These are phyloP conservation scores for Drosophila atripex DNA, from an alignment of 2,888 invertebrate species.

Conservation along the genomic window DNA sequence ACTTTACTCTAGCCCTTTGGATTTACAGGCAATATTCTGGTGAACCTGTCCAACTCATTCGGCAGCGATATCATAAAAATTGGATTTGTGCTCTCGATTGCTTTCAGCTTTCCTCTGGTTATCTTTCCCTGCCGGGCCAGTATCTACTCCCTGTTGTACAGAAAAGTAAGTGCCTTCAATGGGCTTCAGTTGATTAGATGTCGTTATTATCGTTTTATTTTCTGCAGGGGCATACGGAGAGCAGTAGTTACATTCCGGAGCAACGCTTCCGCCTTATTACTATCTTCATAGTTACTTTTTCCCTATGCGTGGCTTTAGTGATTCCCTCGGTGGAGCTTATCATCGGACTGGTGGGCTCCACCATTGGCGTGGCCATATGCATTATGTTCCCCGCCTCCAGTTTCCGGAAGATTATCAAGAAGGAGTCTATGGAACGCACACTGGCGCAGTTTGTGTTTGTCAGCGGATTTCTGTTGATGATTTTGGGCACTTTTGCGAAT, in stretches of 20 bases:
- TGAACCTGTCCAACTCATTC: slow-evolving; percentile 92
- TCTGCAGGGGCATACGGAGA: slow-evolving; percentile 88
- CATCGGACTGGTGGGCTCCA: slow-evolving; percentile 96
- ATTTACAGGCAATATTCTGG: slow-evolving; percentile 91
- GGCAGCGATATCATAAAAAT: slow-evolving; percentile 95
- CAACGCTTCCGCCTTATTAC: slow-evolving; percentile 93
- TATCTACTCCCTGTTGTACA: slow-evolving; percentile 94
- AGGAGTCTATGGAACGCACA: slow-evolving; percentile 91
- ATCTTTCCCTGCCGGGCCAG: slow-evolving; percentile 98
- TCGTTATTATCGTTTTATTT: neutral
- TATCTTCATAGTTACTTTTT: slow-evolving; percentile 89
- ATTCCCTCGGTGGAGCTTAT: slow-evolving; percentile 98
- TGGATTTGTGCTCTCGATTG: slow-evolving; percentile 96
- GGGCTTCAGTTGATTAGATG: neutral
- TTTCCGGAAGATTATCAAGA: slow-evolving; percentile 92
- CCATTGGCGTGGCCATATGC: slow-evolving; percentile 96
- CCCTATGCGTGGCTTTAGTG: slow-evolving; percentile 91
- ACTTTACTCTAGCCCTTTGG: neutral
- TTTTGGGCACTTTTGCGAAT: slow-evolving; percentile 96
- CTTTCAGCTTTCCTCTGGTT: slow-evolving; percentile 97
- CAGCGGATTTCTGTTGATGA: slow-evolving; percentile 93
- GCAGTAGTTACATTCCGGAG: slow-evolving; percentile 91
- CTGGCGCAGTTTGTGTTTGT: slow-evolving; percentile 93
- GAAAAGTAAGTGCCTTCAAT: slow-evolving; percentile 86
- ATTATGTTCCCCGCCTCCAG: slow-evolving; percentile 96